Base-by-base conservation (phyloP, 2,888 invertebrate genomes). In the Lepidonotus clava region DNA sequence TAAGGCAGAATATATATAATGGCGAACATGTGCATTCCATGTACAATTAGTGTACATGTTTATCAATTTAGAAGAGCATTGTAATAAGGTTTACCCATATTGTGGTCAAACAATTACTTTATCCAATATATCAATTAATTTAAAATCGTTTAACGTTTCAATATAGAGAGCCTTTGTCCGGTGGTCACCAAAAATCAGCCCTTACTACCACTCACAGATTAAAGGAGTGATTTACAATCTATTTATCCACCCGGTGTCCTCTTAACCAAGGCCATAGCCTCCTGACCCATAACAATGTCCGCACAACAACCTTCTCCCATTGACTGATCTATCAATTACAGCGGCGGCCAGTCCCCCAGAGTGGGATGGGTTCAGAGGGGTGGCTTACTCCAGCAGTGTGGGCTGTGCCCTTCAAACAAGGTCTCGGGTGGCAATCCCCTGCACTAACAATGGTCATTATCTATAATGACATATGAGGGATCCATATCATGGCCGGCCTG, bases 291-390 rank as follows among this genome's bases (percentile, higher is more conserved):
- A 18, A 21, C 36, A 34, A 11, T 14, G 71, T 34, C 38, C 36
- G 71, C 34, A 11, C 34, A 14, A 8, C 38, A 21, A 71, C 71
- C 71, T 71, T 38, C 71, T 36, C 71, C 71, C 71, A 71, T 71
- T 71, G 71, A 71, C 71, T 71, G 71, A 71, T 71, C 71, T 71
- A 71, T 71, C 71, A 71, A 71, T 71, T 71, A 71, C 14, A 21
- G 71, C 11, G 71, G 71, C 36, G 28, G 61, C n/a, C 28, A 61
- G 61, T n/a, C 28, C 28, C 24, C 61, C 61, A 18, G 46, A 8
- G 46, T 8, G 46, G 46, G 18, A 46, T 46, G 46, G 46, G 8
- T 18, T 8, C 8, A 46, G 46, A 46, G 46, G 46, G 46, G 46
- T 46, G 8, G 46, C 8, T 8, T 8, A 18, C 18, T 8, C 8